Base-by-base conservation (phyloP, 1,140 invertebrate species). In the Chelonus insularis region DNA sequence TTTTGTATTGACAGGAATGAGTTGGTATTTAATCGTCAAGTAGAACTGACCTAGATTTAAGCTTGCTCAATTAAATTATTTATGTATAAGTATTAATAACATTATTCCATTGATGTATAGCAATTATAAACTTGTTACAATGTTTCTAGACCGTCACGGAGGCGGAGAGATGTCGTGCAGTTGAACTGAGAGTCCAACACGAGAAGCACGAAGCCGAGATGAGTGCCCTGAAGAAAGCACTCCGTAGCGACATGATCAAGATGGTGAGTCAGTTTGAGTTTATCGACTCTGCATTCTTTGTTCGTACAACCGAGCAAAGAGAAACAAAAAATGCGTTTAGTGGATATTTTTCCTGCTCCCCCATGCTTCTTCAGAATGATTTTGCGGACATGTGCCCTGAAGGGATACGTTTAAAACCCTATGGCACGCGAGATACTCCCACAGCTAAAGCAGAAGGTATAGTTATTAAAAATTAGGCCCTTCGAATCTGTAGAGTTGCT, bases 211-310 rank as follows among this genome's bases (percentile, higher is more conserved):
- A 76, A 48, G 69, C 71, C 4, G 70, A 72, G 41, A 62, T 74
- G 23, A 45, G 64, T 52, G 68, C 67, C 36, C 48, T 77, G 41
- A 72, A 71, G 62, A 73, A 73, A 57, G 68, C 68, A 29, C 62
- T 67, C 20, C 74, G 74, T 12, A 70, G 63, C 66, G 75, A 77
- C 51, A 71, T 71, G 47, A 73, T 74, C 63, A 75, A 71, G 69
- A 72, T 77, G 73, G 75, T 77, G 58, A 73, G 75, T 72, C 57
- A 48, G 29, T 34, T 7, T 39, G 37, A 37, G 36, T 60, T 51
- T 52, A 21, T 32, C 54, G 16, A 37, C 20, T 39, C 20, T 21
- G 8, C 25, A 32, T 8, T 34, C 34, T 36, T 34, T 41, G 16
- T 39, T 2, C 54, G n/a, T 14, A 14, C 7, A 54, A 54, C 12